A percentile compares a stretch with the other conserved stretches of the same genome.
Evolutionary conservation across 1,140 invertebrate genomes (phyloP).

Genomic region (Ceratina japonica): DNA sequence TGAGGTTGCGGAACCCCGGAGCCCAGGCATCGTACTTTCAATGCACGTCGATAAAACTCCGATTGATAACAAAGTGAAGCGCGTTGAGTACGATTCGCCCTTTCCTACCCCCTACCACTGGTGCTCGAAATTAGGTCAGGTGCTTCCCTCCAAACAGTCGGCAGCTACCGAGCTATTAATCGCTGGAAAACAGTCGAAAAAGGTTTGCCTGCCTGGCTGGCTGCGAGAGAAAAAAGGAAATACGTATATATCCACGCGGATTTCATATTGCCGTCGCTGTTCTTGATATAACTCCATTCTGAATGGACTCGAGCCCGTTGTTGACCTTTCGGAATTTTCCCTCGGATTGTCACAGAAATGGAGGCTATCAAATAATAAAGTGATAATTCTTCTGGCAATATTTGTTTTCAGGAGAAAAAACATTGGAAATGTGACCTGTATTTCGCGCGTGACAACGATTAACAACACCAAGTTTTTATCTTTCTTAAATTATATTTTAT

Average conservation of each 20-base stretch:
- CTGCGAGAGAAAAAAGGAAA: background rate
- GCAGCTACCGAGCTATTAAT: conserved; percentile 22
- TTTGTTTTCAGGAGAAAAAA: no score
- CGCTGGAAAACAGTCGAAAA: conserved; percentile 23
- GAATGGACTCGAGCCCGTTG: background rate
- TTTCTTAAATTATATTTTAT: no score
- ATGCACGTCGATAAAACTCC: conserved; percentile 58
- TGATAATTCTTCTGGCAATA: no score
- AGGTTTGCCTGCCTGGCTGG: background rate
- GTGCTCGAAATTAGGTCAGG: conserved; percentile 36
- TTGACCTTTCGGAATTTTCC: background rate
- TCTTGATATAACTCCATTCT: conserved; percentile 3
- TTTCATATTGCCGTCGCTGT: conserved; percentile 2
- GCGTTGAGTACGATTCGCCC: conserved; percentile 37
- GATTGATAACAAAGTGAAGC: conserved; percentile 59
- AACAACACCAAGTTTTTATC: no score
- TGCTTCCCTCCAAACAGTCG: conserved; percentile 40
- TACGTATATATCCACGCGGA: background rate
- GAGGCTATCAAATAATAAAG: background rate
- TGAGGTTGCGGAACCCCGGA: conserved; percentile 52
- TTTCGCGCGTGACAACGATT: no score
- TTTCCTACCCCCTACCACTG: no score
- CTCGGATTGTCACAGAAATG: background rate
- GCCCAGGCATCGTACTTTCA: conserved; percentile 49
- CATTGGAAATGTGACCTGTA: no score